Evolutionary conservation across 2,113 vertebrate species (phyloP).

Genomic region (Lophura nycthemera): DNA sequence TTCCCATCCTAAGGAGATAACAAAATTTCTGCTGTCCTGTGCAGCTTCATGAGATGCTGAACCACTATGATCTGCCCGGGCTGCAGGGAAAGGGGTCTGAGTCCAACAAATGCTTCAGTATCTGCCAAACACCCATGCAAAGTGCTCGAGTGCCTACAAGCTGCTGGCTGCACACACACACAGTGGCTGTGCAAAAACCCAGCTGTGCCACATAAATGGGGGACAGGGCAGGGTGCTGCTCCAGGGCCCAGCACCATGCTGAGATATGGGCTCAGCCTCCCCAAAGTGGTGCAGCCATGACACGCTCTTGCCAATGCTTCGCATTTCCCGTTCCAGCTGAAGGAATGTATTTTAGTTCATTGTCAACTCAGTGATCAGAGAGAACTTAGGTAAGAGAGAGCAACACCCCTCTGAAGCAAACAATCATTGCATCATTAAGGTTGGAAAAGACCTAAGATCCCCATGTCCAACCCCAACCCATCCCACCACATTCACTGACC

Average conservation of each 20-base stretch:
- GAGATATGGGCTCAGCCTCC: neutral
- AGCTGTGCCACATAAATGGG: rapidly evolving
- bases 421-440: no score
- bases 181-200: neutral
- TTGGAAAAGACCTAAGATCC: no score
- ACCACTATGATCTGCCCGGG: neutral
- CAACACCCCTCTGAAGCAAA: neutral
- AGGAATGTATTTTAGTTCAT: slow-evolving; percentile 36
- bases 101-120: neutral
- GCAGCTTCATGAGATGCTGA: neutral
- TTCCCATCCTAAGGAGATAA: slow-evolving; percentile 7
- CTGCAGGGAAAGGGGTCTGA: neutral
- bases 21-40: neutral
- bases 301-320: neutral
- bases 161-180: neutral
- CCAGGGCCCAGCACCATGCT: rapidly evolving
- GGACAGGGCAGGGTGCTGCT: neutral
- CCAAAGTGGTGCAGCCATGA: neutral
- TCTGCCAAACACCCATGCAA: neutral
- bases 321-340: neutral
- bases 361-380: neutral
- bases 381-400: slow-evolving; percentile 30
- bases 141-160: rapidly evolving
- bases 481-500: no score
- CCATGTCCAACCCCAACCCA: no score